Base-by-base conservation (phyloP, 23 tunicate genomes). In the Ascidia mentula region DNA sequence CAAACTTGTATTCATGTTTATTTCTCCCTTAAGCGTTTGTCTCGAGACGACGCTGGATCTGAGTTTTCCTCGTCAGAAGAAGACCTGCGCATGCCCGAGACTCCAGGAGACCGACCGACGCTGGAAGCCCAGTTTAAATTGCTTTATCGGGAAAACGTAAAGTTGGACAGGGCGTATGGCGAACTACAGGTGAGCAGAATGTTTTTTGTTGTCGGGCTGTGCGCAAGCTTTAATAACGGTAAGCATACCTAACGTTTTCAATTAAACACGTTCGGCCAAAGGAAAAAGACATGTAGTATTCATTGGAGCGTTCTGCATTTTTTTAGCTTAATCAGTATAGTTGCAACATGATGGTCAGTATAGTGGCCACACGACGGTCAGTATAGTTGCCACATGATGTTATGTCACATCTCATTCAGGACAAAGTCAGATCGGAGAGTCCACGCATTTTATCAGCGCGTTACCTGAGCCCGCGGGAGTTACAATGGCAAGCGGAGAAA, bases 111-210 rank as follows among this genome's bases (percentile, higher is more conserved):
- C 34, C 46, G 90, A 22, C 65, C 45, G 59, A 86, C 90, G 3
- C 74, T 86, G 60, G 90, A 86, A 46, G 90, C 84, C 31, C 90
- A 86, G 33, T 86, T 72, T 46, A 79, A 86, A 59, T 80, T 86
- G 7, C 80, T 86, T 4, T 86, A 86, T 45, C 69, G 75, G 28
- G 90, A 86, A 86, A 86, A 86, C 40, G 37, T 86, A 12, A 78
- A 86, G 18, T 70, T 86, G 39, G 84, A 86, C 45, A 72, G 32
- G 37, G 90, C 90, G 7, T 86, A 86, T 37, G 84, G 80, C 15
- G 90, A 79, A 8, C 72, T 86, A 46, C 90, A 86, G 65, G 90
- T 86, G 24, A 53, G 22, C 1, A 20, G 7, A 53, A 9, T 53
- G 22, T n/a, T n/a, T n/a, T n/a, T n/a, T n/a, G n/a, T n/a, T n/a